Evolutionary conservation across 2,797 vertebrate genomes (phyloP).

Genomic region (Protonibea diacanthus): DNA sequence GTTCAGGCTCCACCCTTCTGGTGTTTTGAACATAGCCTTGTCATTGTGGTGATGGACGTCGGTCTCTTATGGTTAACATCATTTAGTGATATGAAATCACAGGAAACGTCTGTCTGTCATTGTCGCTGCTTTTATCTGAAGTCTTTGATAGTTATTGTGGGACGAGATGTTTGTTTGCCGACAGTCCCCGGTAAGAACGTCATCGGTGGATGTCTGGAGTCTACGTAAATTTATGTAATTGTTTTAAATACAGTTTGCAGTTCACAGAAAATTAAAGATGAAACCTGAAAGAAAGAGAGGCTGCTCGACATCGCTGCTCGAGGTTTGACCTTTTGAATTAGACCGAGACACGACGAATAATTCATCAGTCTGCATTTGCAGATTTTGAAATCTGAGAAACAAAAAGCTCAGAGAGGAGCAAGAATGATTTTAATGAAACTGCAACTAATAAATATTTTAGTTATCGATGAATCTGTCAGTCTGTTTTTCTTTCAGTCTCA

Average conservation of each 20-base stretch:
- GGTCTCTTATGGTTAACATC: slow-evolving; percentile 21
- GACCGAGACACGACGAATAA: neutral
- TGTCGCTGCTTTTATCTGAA: slow-evolving; percentile 19
- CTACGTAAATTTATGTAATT: neutral
- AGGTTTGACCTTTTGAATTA: neutral
- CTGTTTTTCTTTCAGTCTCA: neutral
- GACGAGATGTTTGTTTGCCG: neutral
- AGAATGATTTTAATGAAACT: neutral
- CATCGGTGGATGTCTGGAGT: neutral
- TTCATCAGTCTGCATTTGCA: neutral
- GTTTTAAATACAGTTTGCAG: neutral
- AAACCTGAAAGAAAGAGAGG: neutral
- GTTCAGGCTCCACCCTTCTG: slow-evolving; percentile 11
- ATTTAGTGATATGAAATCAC: neutral
- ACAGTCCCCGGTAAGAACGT: neutral
- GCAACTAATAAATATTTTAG: neutral
- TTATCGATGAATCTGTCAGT: neutral
- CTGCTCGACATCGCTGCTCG: too few species aligned
- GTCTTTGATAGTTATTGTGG: neutral
- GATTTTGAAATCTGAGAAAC: neutral
- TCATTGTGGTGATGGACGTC: slow-evolving; percentile 46
- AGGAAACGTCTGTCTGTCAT: neutral
- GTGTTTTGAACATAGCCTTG: slow-evolving; percentile 33
- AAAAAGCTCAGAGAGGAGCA: neutral
- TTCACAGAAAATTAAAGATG: neutral